Evolutionary conservation across 2,888 invertebrate species (phyloP).

Genomic region (Aspidapion aeneum): DNA sequence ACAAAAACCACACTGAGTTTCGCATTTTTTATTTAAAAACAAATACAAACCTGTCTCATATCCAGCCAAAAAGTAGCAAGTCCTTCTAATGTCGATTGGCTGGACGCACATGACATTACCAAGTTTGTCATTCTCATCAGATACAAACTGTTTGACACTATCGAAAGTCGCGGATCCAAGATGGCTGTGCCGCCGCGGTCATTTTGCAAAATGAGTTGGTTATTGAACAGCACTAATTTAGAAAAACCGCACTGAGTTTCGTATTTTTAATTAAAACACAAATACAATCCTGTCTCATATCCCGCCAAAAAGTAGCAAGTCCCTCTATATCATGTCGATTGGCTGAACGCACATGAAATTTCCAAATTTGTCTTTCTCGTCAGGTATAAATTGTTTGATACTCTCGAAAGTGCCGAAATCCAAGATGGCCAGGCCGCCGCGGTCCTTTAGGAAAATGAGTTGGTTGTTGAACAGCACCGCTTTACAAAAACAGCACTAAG

Average conservation of each 20-base stretch:
- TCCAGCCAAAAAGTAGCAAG: constrained; percentile 59
- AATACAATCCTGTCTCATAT: constrained; percentile 60
- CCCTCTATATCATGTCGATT: constrained; percentile 48
- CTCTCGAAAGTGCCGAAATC: constrained; percentile 46
- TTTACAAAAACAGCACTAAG: constrained; percentile 68
- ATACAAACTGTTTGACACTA: too few relatives aligned
- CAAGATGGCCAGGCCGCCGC: constrained; percentile 51
- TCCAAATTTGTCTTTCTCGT: constrained; percentile 50
- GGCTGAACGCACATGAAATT: constrained; percentile 64
- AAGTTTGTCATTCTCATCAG: constrained; percentile 48
- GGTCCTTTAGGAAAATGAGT: constrained; percentile 64
- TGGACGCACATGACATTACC: constrained; percentile 68
- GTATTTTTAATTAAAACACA: too few relatives aligned
- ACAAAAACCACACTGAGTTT: too few relatives aligned
- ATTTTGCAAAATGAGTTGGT: constrained; percentile 58
- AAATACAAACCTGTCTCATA: constrained; percentile 60
- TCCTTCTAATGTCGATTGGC: constrained; percentile 48
- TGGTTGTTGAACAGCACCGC: constrained; percentile 58
- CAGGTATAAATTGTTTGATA: constrained; percentile 47
- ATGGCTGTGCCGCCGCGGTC: too few relatives aligned
- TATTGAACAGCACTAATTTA: constrained; percentile 59
- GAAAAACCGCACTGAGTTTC: constrained; percentile 65
- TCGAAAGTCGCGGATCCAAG: too few relatives aligned
- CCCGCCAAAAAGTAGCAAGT: constrained; percentile 60
- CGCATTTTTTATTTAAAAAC: too few relatives aligned